Evolutionary conservation across 35 echinoderm and acorn worm species (phyloP).

Genomic region (Lytechinus variegatus): DNA sequence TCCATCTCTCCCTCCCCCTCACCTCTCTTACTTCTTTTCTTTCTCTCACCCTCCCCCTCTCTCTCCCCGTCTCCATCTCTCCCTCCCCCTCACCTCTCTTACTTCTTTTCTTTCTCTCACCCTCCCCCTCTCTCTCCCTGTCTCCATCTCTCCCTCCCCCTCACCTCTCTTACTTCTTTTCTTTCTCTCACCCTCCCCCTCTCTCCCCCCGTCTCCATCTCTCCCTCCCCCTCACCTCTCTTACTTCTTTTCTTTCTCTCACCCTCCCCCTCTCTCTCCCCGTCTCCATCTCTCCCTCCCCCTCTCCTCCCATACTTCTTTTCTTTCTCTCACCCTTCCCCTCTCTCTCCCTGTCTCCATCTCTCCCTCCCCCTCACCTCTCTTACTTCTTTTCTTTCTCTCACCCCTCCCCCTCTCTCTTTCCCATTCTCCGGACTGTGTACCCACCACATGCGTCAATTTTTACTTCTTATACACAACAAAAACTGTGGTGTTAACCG

Average conservation of each 20-base stretch:
- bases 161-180: not conserved
- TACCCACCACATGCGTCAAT: too few species aligned
- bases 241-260: not conserved
- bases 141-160: not conserved
- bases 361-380: not conserved
- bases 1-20: too few species aligned
- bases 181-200: not conserved
- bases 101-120: not conserved
- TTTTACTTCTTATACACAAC: too few species aligned
- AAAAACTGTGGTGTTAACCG: too few species aligned
- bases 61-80: not conserved
- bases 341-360: not conserved
- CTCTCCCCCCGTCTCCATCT: not conserved
- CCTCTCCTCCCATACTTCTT: not conserved
- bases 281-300: not conserved
- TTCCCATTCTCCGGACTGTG: too few species aligned
- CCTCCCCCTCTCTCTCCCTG: not conserved
- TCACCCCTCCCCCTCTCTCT: too few species aligned
- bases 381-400: not conserved
- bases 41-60: too few species aligned
- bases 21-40: too few species aligned
- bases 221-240: not conserved
- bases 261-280: not conserved
- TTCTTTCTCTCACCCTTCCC: not conserved
- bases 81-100: not conserved